Base-by-base conservation (phyloP, 2,797 vertebrate genomes). In the Dallia pectoralis region DNA sequence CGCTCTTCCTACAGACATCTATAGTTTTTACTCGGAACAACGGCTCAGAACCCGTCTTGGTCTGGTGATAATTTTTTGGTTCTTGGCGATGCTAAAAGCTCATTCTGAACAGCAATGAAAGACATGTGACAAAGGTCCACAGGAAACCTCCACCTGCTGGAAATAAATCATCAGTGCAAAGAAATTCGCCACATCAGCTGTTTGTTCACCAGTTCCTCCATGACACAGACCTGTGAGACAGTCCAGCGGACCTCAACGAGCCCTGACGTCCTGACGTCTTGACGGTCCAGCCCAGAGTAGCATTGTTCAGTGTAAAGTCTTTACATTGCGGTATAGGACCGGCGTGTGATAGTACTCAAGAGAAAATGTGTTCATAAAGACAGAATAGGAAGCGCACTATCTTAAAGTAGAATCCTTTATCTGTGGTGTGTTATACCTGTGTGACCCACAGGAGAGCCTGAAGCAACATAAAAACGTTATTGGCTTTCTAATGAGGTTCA, bases 281-380 rank as follows among this genome's bases (percentile, higher is more conserved):
- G 32, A 74, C 69, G 74, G 74, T 77, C 78, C 79, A 86, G 74
- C 81, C 82, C 81, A 84, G 87, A 81, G 81, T 80, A 86, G 85
- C 87, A 87, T 82, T 85, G 88, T 89, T 93, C 91, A 92, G 93
- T 94, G 93, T 91, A 93, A 91, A 91, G 89, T 91, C 90, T 90
- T 87, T 91, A 90, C 91, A 87, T 89, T 88, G 88, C 87, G 87
- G 87, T 92, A 89, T 89, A 89, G 87, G 84, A 87, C 89, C 89
- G 87, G 88, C 89, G 89, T 90, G 82, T 88, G 86, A 85, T 86
- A 90, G 88, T 87, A 86, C 90, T 91, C 85, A 86, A 89, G 87
- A 85, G 81, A 91, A 87, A 92, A 92, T 93, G 91, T 92, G 92
- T 90, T 90, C 90, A 89, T 88, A 89, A 89, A 80, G 84, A 90